Percentiles rank a stretch among this genome's conserved stretches.
phyloP scores from a whole-genome alignment of 2,888 invertebrate genomes.

The Creontiades dilutus region DNA sequence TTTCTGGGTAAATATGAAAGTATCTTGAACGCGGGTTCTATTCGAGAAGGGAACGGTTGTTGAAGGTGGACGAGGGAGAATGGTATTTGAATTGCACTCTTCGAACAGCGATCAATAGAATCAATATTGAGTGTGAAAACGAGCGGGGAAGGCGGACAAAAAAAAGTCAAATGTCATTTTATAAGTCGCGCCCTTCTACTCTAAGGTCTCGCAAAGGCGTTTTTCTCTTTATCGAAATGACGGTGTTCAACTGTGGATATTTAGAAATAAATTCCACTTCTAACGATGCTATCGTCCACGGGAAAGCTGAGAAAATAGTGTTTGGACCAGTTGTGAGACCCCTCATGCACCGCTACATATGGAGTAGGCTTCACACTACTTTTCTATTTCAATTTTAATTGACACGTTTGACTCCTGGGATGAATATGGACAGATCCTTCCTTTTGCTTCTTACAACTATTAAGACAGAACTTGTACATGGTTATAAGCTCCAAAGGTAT shows the following conservation, averaged over 20 bases:
- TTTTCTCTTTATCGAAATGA: background rate
- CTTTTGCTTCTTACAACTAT: too few relatives aligned
- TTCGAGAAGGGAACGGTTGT: background rate
- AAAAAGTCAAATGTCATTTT: conserved; percentile 36
- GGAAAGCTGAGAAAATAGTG: too few relatives aligned
- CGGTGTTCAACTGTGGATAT: background rate
- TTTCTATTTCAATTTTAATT: too few relatives aligned
- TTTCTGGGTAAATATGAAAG: background rate
- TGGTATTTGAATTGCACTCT: conserved; percentile 25
- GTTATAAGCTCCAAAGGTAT: too few relatives aligned
- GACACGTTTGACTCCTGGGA: too few relatives aligned
- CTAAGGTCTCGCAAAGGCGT: background rate
- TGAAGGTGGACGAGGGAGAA: background rate
- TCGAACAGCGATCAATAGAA: conserved; percentile 1
- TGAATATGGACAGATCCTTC: too few relatives aligned
- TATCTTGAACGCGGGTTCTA: background rate
- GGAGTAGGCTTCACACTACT: too few relatives aligned
- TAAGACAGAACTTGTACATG: too few relatives aligned
- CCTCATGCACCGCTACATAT: too few relatives aligned
- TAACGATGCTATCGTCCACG: background rate
- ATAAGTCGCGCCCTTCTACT: background rate
- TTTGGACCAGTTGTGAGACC: too few relatives aligned
- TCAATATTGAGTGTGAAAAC: conserved; percentile 36
- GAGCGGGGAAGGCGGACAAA: background rate
- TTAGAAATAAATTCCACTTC: background rate